Percentiles rank a stretch among this genome's conserved stretches.
Evolutionary conservation across 2,113 vertebrate species (phyloP).

Genomic region (Callipepla squamata): DNA sequence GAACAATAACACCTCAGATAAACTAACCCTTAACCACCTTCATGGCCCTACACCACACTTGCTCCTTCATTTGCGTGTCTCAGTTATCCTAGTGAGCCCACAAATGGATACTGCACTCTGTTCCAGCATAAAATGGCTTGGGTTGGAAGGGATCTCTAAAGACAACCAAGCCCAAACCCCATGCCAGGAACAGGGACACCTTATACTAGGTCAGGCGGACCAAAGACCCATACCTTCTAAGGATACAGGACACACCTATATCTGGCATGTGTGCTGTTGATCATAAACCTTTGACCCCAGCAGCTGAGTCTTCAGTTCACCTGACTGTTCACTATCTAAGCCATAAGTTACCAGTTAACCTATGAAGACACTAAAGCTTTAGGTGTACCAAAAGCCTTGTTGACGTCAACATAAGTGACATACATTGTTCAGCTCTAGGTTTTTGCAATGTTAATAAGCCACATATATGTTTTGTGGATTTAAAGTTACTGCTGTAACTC

Average conservation of each 20-base stretch:
- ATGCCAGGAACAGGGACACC: background rate
- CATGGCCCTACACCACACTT: fast-evolving
- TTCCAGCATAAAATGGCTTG: background rate
- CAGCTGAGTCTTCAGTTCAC: background rate
- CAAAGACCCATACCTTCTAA: background rate
- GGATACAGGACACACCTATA: background rate
- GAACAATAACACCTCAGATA: background rate
- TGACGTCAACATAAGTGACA: background rate
- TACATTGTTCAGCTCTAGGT: background rate
- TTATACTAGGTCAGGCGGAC: background rate
- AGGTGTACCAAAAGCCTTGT: background rate
- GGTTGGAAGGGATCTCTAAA: background rate
- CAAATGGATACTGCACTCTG: too few species aligned
- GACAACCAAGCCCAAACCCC: background rate
- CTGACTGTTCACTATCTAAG: background rate
- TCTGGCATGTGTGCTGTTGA: background rate
- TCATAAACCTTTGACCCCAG: background rate
- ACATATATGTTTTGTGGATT: background rate
- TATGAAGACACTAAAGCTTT: too few species aligned
- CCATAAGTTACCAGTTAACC: background rate
- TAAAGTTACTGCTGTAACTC: background rate
- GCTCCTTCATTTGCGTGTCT: too few species aligned
- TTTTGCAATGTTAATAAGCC: background rate
- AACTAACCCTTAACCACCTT: background rate
- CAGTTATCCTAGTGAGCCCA: too few species aligned